A percentile compares a stretch with the other conserved stretches of the same genome.
phyloP scores from a whole-genome alignment of 1,140 invertebrate species.

The Hormaphis cornu region DNA sequence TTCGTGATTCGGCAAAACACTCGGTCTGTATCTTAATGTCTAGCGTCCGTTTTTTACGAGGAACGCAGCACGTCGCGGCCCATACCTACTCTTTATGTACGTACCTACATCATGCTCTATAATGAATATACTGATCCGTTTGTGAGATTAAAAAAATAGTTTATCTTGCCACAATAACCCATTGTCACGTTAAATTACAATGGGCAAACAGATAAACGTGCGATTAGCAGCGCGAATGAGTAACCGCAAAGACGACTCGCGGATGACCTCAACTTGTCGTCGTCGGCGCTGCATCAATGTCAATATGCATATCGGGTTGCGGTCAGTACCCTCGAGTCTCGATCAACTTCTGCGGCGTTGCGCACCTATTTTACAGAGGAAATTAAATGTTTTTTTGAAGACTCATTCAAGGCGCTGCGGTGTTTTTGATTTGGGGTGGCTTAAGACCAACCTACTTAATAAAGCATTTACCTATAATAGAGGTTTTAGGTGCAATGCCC shows the following conservation, averaged over 20 bases:
- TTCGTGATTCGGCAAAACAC: no score
- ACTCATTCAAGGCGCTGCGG: no score
- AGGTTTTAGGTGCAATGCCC: no score
- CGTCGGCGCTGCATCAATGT: not conserved
- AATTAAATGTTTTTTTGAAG: no score
- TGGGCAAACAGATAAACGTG: not conserved
- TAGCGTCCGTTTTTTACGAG: no score
- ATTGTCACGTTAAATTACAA: slow-evolving; percentile 18
- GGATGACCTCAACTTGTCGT: not conserved
- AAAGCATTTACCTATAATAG: no score
- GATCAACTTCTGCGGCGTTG: no score
- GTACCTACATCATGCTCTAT: not conserved
- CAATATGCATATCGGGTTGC: not conserved
- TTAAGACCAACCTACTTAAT: no score
- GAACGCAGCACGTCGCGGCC: no score
- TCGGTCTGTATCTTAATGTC: no score
- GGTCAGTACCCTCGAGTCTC: slow-evolving; percentile 12
- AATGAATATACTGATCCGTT: not conserved
- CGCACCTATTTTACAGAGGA: no score
- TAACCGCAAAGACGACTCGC: not conserved
- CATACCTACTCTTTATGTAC: not conserved
- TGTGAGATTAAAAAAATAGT: not conserved
- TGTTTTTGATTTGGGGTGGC: no score
- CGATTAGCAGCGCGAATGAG: not conserved
- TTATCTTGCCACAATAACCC: slow-evolving; percentile 22